These are phyloP conservation scores for Cochlearius cochlearius DNA, from an alignment of 2,113 vertebrate genomes.

Conservation along the genomic window DNA sequence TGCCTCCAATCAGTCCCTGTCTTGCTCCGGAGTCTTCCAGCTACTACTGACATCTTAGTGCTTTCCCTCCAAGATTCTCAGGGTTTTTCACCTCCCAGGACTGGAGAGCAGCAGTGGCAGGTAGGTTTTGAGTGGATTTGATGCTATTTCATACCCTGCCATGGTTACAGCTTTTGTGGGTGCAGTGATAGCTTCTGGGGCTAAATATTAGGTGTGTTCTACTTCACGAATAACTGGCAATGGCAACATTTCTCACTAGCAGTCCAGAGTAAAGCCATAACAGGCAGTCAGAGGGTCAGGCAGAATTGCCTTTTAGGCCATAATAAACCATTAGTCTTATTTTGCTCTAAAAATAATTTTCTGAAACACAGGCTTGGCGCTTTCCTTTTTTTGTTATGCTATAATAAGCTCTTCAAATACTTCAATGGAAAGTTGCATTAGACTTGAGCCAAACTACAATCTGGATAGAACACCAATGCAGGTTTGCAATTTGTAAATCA, in stretches of 20 bases:
- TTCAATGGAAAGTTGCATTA: neutral
- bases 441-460: neutral
- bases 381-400: neutral
- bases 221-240: neutral
- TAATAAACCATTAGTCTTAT: neutral
- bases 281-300: neutral
- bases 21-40: neutral
- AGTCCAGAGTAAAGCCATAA: neutral
- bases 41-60: neutral
- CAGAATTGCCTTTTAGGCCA: neutral
- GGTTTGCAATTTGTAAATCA: neutral
- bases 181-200: neutral
- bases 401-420: neutral
- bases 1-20: neutral
- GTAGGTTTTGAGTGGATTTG: neutral
- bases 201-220: neutral
- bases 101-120: neutral
- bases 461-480: neutral
- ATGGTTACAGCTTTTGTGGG: neutral
- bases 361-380: neutral
- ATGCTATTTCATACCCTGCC: neutral
- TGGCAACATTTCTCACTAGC: neutral
- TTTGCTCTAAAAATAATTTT: slow-evolving; percentile 11
- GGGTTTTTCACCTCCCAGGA: neutral
- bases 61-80: neutral